Percentiles rank a stretch among this genome's conserved stretches.
phyloP scores from a whole-genome alignment of 2,113 vertebrate species.

The Leptodactylus fuscus region DNA sequence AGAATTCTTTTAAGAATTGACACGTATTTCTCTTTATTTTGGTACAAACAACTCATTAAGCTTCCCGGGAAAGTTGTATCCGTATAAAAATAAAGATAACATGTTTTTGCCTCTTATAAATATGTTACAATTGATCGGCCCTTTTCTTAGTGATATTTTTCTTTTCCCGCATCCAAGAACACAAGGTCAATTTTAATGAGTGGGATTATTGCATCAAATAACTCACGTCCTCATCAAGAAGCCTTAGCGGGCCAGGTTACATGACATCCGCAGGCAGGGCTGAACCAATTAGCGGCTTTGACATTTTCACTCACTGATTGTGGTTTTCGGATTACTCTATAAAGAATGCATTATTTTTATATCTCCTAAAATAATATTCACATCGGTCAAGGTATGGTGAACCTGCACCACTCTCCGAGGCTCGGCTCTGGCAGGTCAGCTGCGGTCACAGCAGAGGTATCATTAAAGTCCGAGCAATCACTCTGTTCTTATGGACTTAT shows the following conservation, averaged over 20 bases:
- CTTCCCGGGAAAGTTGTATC: not conserved
- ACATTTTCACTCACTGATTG: conserved; percentile 41
- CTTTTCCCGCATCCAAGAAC: conserved; percentile 21
- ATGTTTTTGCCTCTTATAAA: conserved; percentile 3
- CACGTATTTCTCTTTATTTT: conserved; percentile 11
- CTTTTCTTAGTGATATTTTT: conserved; percentile 15
- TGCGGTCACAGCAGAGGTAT: not conserved
- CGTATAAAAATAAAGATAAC: conserved; percentile 1
- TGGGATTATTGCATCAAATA: conserved; percentile 48
- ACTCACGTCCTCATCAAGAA: conserved; percentile 38
- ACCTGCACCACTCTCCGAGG: not conserved
- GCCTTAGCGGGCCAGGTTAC: conserved; percentile 27
- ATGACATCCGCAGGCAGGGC: not conserved
- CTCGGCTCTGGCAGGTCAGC: not conserved
- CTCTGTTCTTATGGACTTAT: conserved; percentile 2
- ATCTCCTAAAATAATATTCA: not conserved
- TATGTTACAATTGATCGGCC: conserved; percentile 34
- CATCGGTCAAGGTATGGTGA: conserved; percentile 33
- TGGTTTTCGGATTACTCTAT: conserved; percentile 16
- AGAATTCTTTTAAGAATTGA: not conserved
- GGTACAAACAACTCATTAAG: conserved; percentile 21
- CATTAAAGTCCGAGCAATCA: conserved; percentile 24
- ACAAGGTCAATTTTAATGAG: conserved; percentile 46
- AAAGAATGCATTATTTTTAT: conserved; percentile 15
- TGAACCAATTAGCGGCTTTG: conserved; percentile 37